Evolutionary conservation across 2,888 invertebrate genomes (phyloP).

Genomic region (Noctua pronuba): DNA sequence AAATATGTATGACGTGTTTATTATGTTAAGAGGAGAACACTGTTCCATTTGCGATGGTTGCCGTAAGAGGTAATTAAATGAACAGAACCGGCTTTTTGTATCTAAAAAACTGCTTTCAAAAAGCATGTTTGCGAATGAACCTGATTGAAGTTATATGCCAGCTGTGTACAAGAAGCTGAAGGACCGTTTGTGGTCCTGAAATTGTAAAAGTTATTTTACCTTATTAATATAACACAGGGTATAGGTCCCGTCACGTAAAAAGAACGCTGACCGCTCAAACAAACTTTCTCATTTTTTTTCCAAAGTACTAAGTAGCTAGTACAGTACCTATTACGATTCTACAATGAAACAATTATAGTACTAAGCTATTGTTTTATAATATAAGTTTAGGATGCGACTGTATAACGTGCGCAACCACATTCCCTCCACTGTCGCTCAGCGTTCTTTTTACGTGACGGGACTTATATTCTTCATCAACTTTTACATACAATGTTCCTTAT

Average conservation of each 20-base stretch:
- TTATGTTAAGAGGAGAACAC: not conserved
- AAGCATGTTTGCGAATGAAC: not conserved
- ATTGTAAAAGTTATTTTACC: not conserved
- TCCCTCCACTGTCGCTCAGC: too few species aligned
- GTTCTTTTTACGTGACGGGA: too few species aligned
- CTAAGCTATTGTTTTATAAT: too few species aligned
- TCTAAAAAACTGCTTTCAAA: not conserved
- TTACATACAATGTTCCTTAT: not conserved
- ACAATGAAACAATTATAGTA: too few species aligned
- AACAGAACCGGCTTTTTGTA: not conserved
- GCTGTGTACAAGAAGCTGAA: not conserved
- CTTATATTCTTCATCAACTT: not conserved
- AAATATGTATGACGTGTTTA: not conserved
- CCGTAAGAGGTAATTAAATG: not conserved
- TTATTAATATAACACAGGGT: not conserved
- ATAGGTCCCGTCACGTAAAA: too few species aligned
- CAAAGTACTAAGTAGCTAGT: too few species aligned
- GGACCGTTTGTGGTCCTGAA: not conserved
- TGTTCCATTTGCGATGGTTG: not conserved
- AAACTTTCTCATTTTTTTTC: too few species aligned
- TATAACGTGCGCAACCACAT: too few species aligned
- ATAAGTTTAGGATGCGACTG: too few species aligned
- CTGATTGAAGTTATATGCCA: not conserved
- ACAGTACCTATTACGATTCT: too few species aligned
- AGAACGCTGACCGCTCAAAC: too few species aligned